Conservation (phyloP, 2,797 vertebrate species). For the Syndactyla subalaris region DNA sequence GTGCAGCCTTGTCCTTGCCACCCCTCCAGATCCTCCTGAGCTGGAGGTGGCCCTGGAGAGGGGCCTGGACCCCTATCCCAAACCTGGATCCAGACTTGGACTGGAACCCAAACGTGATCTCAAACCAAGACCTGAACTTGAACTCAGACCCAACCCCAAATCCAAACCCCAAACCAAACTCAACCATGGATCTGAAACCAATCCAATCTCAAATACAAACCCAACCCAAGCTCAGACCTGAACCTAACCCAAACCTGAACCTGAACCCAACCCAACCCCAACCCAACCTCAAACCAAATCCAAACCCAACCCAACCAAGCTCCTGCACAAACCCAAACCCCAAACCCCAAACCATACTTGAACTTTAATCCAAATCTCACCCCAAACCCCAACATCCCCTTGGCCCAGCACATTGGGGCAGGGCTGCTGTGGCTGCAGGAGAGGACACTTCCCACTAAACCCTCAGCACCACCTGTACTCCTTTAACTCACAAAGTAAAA, state of each 20-base stretch:
- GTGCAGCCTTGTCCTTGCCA: not conserved
- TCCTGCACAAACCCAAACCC: not conserved
- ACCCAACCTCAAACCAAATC: not conserved
- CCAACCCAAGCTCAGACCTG: too few species aligned
- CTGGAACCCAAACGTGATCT: not conserved
- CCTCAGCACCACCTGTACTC: not conserved
- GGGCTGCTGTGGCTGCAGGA: not conserved
- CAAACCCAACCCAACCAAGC: not conserved
- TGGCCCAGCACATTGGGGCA: not conserved
- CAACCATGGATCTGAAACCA: not conserved
- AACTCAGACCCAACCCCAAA: not conserved
- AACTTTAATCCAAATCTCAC: not conserved
- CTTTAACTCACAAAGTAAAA: not conserved
- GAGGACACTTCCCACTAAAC: fast-evolving
- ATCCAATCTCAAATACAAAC: not conserved
- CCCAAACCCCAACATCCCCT: not conserved
- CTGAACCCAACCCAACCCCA: not conserved
- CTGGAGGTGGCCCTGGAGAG: not conserved
- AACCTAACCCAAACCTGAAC: not conserved
- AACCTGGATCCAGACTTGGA: not conserved
- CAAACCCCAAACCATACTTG: not conserved
- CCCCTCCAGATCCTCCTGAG: not conserved
- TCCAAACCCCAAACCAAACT: not conserved
- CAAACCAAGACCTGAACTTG: not conserved
- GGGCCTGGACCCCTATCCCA: not conserved